phyloP scores from a whole-genome alignment of 2,797 vertebrate genomes.

The Callimico goeldii region DNA sequence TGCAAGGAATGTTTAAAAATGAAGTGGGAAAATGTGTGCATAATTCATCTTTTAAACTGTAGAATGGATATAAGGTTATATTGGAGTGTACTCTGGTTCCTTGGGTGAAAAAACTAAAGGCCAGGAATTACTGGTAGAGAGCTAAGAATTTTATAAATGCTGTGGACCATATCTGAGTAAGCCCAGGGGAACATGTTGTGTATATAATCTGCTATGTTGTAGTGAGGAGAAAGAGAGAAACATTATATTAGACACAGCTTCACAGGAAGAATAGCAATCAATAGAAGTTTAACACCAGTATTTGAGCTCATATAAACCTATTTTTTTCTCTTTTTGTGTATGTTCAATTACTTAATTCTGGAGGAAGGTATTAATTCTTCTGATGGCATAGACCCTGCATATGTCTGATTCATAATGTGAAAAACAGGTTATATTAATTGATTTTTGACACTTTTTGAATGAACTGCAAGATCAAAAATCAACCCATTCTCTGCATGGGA shows the following conservation, averaged over 20 bases:
- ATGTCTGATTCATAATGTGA: neutral
- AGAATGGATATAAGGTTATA: neutral
- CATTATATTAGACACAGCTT: neutral
- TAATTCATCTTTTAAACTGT: neutral
- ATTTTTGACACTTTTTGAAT: constrained; percentile 31
- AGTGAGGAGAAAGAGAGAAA: neutral
- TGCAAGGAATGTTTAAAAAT: neutral
- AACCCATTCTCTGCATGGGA: neutral
- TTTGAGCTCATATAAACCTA: neutral
- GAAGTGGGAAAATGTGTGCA: neutral
- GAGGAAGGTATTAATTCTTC: neutral
- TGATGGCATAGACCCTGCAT: neutral
- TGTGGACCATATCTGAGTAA: neutral
- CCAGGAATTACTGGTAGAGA: neutral
- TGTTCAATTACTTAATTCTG: neutral
- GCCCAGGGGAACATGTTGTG: neutral
- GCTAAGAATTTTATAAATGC: constrained; percentile 6
- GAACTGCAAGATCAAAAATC: neutral
- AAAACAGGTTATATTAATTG: neutral
- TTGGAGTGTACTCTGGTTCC: neutral
- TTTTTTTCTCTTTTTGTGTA: neutral
- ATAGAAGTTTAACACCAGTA: neutral
- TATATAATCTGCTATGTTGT: neutral
- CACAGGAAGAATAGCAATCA: neutral
- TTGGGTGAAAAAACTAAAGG: neutral